phyloP scores from a whole-genome alignment of 2,797 vertebrate genomes.

The Limnodromus scolopaceus region DNA sequence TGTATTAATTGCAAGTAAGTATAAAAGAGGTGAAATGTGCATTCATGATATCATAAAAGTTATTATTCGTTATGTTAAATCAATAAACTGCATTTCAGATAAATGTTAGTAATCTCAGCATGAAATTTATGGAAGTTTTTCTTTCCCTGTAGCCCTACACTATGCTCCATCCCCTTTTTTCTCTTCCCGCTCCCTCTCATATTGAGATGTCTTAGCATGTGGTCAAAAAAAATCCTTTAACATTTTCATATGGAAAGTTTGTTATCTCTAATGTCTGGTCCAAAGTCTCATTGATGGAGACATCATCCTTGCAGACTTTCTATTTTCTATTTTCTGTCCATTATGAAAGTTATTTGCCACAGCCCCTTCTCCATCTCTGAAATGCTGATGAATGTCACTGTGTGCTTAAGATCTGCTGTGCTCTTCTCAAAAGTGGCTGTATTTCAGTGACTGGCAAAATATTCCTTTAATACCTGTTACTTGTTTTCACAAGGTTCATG shows the following conservation, averaged over 20 bases:
- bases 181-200: neutral
- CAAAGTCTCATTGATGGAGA: neutral
- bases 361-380: neutral
- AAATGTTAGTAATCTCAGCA: neutral
- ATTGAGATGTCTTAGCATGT: neutral
- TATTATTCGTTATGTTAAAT: constrained; percentile 4
- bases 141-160: neutral
- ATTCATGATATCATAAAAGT: neutral
- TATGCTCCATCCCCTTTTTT: accelerated
- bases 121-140: neutral
- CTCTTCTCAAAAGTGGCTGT: neutral
- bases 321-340: neutral
- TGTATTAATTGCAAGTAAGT: constrained; percentile 48
- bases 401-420: neutral
- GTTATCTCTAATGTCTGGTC: neutral
- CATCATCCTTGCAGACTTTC: neutral
- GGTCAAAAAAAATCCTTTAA: neutral
- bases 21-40: neutral
- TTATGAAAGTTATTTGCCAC: accelerated
- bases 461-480: neutral
- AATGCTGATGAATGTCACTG: neutral
- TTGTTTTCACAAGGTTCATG: neutral
- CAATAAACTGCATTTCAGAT: constrained; percentile 1
- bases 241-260: neutral
- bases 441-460: neutral